phyloP scores from a whole-genome alignment of 1,140 invertebrate genomes.

The Papilio machaon region DNA sequence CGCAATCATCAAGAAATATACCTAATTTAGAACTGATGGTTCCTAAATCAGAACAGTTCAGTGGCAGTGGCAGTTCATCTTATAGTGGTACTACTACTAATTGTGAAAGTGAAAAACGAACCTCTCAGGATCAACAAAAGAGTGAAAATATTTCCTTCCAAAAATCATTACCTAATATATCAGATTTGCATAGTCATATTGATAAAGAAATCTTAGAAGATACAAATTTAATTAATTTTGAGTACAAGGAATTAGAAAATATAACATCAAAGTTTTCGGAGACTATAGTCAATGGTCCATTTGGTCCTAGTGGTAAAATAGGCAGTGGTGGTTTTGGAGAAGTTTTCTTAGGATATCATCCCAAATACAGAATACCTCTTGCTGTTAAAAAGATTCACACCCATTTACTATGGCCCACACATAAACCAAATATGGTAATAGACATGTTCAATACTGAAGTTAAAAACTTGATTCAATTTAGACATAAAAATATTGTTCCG shows the following conservation, averaged over 20 bases:
- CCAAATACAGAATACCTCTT: constrained; percentile 72
- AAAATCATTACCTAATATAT: constrained; percentile 55
- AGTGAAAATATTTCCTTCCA: constrained; percentile 46
- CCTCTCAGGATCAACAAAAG: not conserved
- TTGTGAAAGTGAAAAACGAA: constrained; percentile 26
- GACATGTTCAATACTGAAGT: constrained; percentile 87
- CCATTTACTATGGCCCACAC: constrained; percentile 59
- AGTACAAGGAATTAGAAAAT: constrained; percentile 61
- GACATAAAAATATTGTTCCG: constrained; percentile 86
- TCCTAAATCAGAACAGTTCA: not conserved
- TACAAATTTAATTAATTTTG: constrained; percentile 63
- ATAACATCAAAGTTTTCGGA: constrained; percentile 70
- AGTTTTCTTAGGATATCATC: constrained; percentile 84
- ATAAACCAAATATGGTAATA: constrained; percentile 74
- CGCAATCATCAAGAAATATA: constrained; percentile 30
- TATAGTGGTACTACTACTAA: not conserved
- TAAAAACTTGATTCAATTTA: constrained; percentile 82
- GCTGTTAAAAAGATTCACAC: constrained; percentile 85
- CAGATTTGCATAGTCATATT: constrained; percentile 52
- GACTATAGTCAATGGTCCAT: constrained; percentile 44
- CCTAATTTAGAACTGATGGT: constrained; percentile 17
- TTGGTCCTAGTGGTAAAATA: constrained; percentile 77
- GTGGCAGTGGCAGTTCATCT: not conserved
- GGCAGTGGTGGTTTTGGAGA: constrained; percentile 88
- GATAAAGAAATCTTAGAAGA: constrained; percentile 66